These are phyloP conservation scores for Unio delphinus DNA, from an alignment of 2,888 invertebrate genomes.

Conservation along the genomic window DNA sequence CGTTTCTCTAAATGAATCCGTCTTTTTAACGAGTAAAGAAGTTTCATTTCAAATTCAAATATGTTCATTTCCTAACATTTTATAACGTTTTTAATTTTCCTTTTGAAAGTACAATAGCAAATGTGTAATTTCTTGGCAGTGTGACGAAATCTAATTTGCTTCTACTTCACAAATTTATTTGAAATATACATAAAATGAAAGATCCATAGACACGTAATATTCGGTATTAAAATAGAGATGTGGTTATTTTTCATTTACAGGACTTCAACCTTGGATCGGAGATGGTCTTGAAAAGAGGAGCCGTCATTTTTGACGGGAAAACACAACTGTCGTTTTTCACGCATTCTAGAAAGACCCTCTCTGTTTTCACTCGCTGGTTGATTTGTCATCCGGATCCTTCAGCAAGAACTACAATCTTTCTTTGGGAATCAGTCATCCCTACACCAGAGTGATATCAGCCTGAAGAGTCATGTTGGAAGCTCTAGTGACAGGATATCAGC, in stretches of 20 bases:
- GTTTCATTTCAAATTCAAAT: not conserved
- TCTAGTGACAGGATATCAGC: slow-evolving; percentile 32
- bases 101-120: too few relatives aligned
- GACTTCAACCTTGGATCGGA: slow-evolving; percentile 44
- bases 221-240: not conserved
- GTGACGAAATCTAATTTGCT: not conserved
- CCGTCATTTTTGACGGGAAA: slow-evolving; percentile 46
- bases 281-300: slow-evolving; percentile 38
- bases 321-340: slow-evolving; percentile 44
- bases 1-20: not conserved
- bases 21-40: not conserved
- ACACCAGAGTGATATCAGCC: slow-evolving; percentile 49
- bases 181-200: too few relatives aligned
- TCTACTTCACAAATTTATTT: too few relatives aligned
- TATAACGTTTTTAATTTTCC: too few relatives aligned
- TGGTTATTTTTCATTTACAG: slow-evolving; percentile 20
- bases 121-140: too few relatives aligned
- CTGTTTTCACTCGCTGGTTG: slow-evolving; percentile 36
- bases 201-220: not conserved
- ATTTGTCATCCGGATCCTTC: slow-evolving; percentile 29
- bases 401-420: slow-evolving; percentile 47
- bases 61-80: too few relatives aligned
- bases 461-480: slow-evolving; percentile 41
- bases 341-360: slow-evolving; percentile 46
- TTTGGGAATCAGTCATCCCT: slow-evolving; percentile 50